These are phyloP conservation scores for Geotrupes spiniger DNA, from an alignment of 2,888 invertebrate genomes.

Conservation along the genomic window DNA sequence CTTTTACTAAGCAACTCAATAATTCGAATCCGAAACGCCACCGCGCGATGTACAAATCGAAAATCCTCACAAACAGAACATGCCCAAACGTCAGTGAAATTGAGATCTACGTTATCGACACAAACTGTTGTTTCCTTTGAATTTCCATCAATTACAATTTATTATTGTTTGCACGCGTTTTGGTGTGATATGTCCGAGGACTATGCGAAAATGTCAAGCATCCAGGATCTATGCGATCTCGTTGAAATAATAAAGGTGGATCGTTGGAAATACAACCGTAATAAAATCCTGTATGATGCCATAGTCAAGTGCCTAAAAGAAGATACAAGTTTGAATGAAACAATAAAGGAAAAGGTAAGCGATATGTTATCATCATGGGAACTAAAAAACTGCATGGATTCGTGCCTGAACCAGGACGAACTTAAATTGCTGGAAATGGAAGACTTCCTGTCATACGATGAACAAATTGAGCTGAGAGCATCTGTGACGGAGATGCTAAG, in stretches of 20 bases:
- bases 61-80: too few species aligned
- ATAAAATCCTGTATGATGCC: constrained; percentile 36
- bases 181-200: too few species aligned
- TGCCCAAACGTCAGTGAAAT: too few species aligned
- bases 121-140: too few species aligned
- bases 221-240: constrained; percentile 37
- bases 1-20: too few species aligned
- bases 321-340: constrained; percentile 26
- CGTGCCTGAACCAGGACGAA: constrained; percentile 5
- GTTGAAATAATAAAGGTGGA: constrained; percentile 36
- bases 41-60: too few species aligned
- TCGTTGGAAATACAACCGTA: constrained; percentile 33
- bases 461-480: constrained; percentile 31
- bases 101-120: too few species aligned
- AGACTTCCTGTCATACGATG: constrained; percentile 41
- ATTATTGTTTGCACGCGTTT: too few species aligned
- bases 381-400: constrained; percentile 13
- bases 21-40: too few species aligned
- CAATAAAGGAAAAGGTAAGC: constrained; percentile 35
- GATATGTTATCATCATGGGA: constrained; percentile 33
- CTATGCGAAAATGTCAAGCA: too few species aligned
- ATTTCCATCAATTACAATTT: too few species aligned
- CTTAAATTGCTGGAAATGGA: constrained; percentile 28
- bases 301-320: constrained; percentile 33
- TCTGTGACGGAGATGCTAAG: background rate